phyloP scores from a whole-genome alignment of 2,113 vertebrate genomes.

The Pedionomus torquatus region DNA sequence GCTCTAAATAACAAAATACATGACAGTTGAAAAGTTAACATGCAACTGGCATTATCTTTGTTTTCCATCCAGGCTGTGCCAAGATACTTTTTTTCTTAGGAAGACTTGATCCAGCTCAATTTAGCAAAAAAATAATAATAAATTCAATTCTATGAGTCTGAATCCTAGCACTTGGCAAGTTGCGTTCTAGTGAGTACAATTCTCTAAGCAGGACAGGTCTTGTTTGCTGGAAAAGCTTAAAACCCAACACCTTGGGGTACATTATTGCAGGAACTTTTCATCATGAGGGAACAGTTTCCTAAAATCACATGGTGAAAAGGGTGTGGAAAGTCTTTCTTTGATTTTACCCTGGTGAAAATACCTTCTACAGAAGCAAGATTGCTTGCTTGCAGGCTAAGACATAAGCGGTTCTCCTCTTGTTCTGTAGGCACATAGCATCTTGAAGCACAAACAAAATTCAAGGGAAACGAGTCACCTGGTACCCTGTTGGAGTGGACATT shows the following conservation, averaged over 20 bases:
- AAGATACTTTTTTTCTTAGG: background rate
- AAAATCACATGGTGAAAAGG: background rate
- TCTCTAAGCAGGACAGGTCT: slow-evolving; percentile 38
- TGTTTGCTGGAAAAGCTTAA: slow-evolving; percentile 51
- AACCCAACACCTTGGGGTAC: slow-evolving; percentile 36
- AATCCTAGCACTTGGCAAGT: slow-evolving; percentile 32
- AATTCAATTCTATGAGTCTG: background rate
- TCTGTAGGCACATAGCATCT: background rate
- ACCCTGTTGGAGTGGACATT: background rate
- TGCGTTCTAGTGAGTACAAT: background rate
- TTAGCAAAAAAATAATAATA: background rate
- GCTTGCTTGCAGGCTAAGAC: background rate
- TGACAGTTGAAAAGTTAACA: slow-evolving; percentile 25
- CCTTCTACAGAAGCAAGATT: background rate
- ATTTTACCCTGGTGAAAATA: background rate
- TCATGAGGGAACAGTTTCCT: slow-evolving; percentile 44
- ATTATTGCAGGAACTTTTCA: slow-evolving; percentile 39
- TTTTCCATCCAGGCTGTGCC: slow-evolving; percentile 26
- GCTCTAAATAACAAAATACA: slow-evolving; percentile 17
- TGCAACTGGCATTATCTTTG: background rate
- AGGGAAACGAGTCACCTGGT: background rate
- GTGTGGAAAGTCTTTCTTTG: background rate
- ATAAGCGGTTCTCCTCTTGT: background rate
- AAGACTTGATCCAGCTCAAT: slow-evolving; percentile 16
- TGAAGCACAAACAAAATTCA: background rate